phyloP scores from a whole-genome alignment of 2,888 invertebrate species.

The Congeria kusceri region DNA sequence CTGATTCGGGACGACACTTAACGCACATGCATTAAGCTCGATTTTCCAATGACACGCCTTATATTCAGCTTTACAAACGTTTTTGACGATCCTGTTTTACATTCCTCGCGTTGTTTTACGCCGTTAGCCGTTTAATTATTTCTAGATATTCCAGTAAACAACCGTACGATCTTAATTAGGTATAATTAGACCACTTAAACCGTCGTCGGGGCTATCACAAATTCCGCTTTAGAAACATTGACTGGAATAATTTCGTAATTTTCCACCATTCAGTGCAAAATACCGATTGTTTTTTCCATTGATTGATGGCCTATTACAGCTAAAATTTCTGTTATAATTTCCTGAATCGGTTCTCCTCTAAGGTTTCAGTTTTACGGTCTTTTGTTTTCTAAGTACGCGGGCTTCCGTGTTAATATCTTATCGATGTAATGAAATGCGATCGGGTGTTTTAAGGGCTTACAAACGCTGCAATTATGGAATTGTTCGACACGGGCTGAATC shows the following conservation, averaged over 20 bases:
- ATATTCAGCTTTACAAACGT: too few relatives aligned
- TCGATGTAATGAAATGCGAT: conserved; percentile 42
- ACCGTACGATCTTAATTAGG: not conserved
- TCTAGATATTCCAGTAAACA: conserved; percentile 1
- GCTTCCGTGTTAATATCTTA: conserved; percentile 40
- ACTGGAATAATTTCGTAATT: conserved; percentile 37
- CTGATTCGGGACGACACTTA: too few relatives aligned
- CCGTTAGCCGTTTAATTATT: conserved; percentile 1
- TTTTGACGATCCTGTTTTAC: too few relatives aligned
- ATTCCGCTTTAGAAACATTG: conserved; percentile 31
- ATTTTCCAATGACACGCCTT: too few relatives aligned
- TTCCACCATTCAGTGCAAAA: conserved; percentile 28
- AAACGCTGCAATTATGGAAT: too few relatives aligned
- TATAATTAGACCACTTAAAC: conserved; percentile 42
- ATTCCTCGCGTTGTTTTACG: conserved; percentile 1
- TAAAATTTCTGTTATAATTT: conserved; percentile 59
- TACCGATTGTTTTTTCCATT: conserved; percentile 35
- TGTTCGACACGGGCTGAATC: too few relatives aligned
- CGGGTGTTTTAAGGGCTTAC: too few relatives aligned
- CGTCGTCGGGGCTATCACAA: conserved; percentile 19
- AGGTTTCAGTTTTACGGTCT: conserved; percentile 46
- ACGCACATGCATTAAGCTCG: too few relatives aligned
- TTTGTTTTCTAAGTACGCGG: conserved; percentile 36
- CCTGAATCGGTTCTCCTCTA: conserved; percentile 48
- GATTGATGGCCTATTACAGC: conserved; percentile 46